phyloP scores from a whole-genome alignment of 1,140 invertebrate genomes.

The Goniozus legneri region DNA sequence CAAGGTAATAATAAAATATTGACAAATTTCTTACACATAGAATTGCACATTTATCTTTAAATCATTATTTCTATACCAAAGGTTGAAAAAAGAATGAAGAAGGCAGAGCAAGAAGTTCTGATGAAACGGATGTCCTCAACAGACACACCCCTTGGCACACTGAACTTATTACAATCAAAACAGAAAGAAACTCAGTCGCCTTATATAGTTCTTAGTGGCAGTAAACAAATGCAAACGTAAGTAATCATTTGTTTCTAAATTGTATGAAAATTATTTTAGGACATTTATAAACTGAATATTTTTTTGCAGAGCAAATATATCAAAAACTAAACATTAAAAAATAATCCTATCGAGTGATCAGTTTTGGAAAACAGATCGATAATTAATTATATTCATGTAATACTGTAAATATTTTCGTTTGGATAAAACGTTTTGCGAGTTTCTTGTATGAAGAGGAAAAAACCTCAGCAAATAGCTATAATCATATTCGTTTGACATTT shows the following conservation, averaged over 20 bases:
- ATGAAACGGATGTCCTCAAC: slow-evolving; percentile 99
- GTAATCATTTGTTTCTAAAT: slow-evolving; percentile 9
- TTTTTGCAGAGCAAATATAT: slow-evolving; percentile 41
- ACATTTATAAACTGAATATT: background rate
- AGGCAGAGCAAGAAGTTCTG: slow-evolving; percentile 89
- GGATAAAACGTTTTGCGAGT: too few relatives aligned
- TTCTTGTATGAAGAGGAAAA: too few relatives aligned
- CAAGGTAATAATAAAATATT: slow-evolving; percentile 61
- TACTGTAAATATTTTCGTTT: too few relatives aligned
- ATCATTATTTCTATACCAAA: slow-evolving; percentile 2
- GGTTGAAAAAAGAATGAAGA: slow-evolving; percentile 93
- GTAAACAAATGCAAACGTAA: slow-evolving; percentile 63
- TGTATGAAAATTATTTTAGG: background rate
- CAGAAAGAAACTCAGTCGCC: slow-evolving; percentile 95
- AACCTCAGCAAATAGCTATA: too few relatives aligned
- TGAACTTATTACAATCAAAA: slow-evolving; percentile 91
- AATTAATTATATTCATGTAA: too few relatives aligned
- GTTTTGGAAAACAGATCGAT: background rate
- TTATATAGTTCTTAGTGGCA: slow-evolving; percentile 91
- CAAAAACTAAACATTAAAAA: slow-evolving; percentile 38
- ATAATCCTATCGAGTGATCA: background rate
- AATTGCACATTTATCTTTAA: background rate
- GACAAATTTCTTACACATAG: slow-evolving; percentile 1
- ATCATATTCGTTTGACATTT: too few relatives aligned
- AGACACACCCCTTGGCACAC: slow-evolving; percentile 93